These are phyloP conservation scores for silkworm (Bombyx mori) DNA, from an alignment of 1,140 invertebrate genomes.

Conservation along the genomic window ASM3026992v2 NC_085129.1:7961001-7961500, in stretches of 20 bases:
- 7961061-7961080: too few species aligned
- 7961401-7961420: slow-evolving; percentile 54
- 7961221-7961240: slow-evolving; percentile 56
- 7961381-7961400: slow-evolving; percentile 49
- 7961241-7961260: slow-evolving; percentile 50
- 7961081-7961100: too few species aligned
- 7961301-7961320: slow-evolving; percentile 11
- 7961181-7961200: not conserved
- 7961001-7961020: too few species aligned
- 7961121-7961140: too few species aligned
- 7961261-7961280: slow-evolving; percentile 56
- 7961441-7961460: slow-evolving; percentile 65
- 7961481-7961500: slow-evolving; percentile 55
- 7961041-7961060: too few species aligned
- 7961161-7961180: too few species aligned
- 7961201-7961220: slow-evolving; percentile 60
- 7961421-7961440: slow-evolving; percentile 60
- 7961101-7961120: too few species aligned
- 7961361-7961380: slow-evolving; percentile 31
- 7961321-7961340: not conserved
- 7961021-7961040: too few species aligned
- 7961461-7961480: slow-evolving; percentile 52
- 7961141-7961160: too few species aligned
- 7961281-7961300: slow-evolving; percentile 59
- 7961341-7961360: slow-evolving; percentile 4